A percentile compares a stretch with the other conserved stretches of the same genome.
Conservation (phyloP, 2,797 vertebrate genomes). For the Sebastes trivittatus region DNA sequence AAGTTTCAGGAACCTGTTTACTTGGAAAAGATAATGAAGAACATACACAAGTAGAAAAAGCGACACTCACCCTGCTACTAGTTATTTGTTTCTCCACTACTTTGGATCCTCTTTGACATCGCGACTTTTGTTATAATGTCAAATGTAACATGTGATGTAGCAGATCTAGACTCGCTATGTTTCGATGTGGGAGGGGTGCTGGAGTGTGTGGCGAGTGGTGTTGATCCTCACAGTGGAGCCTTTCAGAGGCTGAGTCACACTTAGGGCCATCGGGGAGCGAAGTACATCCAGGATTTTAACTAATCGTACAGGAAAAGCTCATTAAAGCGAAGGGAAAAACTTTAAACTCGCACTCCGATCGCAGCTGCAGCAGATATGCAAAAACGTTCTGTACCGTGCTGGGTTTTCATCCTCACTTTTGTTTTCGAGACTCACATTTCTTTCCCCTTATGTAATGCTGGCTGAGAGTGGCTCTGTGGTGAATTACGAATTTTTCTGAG, state of each 20-base stretch:
- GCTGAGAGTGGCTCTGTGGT: constrained; percentile 60
- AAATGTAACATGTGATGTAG: constrained; percentile 15
- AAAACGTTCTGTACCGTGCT: constrained; percentile 38
- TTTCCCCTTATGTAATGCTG: constrained; percentile 71
- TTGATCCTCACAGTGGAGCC: constrained; percentile 57
- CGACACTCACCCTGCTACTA: constrained; percentile 18
- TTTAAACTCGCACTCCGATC: constrained; percentile 3
- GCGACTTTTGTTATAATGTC: not conserved
- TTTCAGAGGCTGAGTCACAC: constrained; percentile 59
- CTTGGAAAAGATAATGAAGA: constrained; percentile 59
- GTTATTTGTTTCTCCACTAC: constrained; percentile 30
- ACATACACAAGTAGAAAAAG: constrained; percentile 33
- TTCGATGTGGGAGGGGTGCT: constrained; percentile 42
- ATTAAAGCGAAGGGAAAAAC: constrained; percentile 42
- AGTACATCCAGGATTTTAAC: constrained; percentile 46
- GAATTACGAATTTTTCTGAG: constrained; percentile 64
- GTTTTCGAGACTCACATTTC: constrained; percentile 73
- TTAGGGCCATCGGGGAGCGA: constrained; percentile 33
- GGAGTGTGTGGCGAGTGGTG: constrained; percentile 33
- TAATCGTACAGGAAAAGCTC: constrained; percentile 67
- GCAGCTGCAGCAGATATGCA: constrained; percentile 52
- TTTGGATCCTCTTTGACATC: constrained; percentile 18
- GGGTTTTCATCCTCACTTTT: constrained; percentile 50
- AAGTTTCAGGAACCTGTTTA: constrained; percentile 65
- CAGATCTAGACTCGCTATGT: constrained; percentile 17